Percentiles rank a stretch among this genome's conserved stretches.
Evolutionary conservation across 2,888 invertebrate genomes (phyloP).

Genomic region (Diplolepis rosae): DNA sequence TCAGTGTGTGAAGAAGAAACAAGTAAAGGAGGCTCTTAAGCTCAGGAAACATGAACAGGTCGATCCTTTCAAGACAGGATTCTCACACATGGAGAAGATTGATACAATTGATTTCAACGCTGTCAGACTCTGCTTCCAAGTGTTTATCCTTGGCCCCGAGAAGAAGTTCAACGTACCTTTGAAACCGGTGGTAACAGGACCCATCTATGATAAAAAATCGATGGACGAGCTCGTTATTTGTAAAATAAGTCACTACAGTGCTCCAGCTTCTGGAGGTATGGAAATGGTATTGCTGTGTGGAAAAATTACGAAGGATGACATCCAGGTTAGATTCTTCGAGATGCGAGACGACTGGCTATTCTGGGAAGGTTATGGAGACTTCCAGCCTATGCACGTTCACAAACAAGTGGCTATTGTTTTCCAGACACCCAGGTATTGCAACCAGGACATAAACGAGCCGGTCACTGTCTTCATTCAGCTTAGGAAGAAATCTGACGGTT

Average conservation of each 20-base stretch:
- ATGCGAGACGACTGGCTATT: conserved; percentile 73
- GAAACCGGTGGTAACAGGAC: conserved; percentile 76
- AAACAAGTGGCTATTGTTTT: conserved; percentile 74
- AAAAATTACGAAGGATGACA: conserved; percentile 76
- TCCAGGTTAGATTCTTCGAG: conserved; percentile 77
- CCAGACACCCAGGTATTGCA: conserved; percentile 68
- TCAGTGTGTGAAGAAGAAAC: conserved; percentile 79
- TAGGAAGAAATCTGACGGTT: conserved; percentile 74
- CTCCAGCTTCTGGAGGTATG: conserved; percentile 76
- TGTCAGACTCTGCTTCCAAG: conserved; percentile 79
- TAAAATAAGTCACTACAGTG: conserved; percentile 76
- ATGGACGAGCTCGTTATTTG: conserved; percentile 77
- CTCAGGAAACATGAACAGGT: conserved; percentile 76
- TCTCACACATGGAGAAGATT: conserved; percentile 74
- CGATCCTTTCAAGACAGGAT: conserved; percentile 79
- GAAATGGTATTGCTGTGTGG: conserved; percentile 79
- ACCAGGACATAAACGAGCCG: conserved; percentile 70
- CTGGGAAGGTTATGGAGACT: conserved; percentile 77
- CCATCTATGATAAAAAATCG: conserved; percentile 79
- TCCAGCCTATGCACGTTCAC: conserved; percentile 75
- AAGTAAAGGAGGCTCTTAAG: conserved; percentile 76
- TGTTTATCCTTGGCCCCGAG: conserved; percentile 75
- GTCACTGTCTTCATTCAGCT: conserved; percentile 73
- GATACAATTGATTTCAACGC: conserved; percentile 77
- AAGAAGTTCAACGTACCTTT: conserved; percentile 75